Evolutionary conservation across 30 jellyfish, hydroid and myxozoan species (phyloP).

Genomic region (Turritopsis rubra): DNA sequence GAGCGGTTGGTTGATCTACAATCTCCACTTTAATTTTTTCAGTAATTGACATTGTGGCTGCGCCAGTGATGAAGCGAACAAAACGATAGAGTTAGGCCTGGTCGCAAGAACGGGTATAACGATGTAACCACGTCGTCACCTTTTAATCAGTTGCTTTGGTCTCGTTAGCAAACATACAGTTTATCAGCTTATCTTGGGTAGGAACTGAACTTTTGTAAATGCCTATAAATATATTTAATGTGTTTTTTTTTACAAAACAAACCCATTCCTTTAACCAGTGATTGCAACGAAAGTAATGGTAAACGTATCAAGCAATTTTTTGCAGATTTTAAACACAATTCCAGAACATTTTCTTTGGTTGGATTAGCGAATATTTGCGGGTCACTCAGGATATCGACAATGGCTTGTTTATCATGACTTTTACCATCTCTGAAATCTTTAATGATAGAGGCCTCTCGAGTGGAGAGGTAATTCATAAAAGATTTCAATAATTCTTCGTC

Average conservation of each 20-base stretch:
- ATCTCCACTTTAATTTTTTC: background rate
- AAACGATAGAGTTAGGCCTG: background rate
- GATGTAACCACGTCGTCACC: background rate
- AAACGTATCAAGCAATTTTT: background rate
- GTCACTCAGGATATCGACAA: slow-evolving; percentile 2
- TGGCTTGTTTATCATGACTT: background rate
- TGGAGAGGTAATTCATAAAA: background rate
- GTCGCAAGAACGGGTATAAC: too few species aligned
- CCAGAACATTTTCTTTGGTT: background rate
- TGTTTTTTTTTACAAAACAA: background rate
- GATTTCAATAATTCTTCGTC: slow-evolving; percentile 13
- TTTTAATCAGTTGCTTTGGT: background rate
- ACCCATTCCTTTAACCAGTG: background rate
- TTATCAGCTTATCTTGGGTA: background rate
- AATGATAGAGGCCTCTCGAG: slow-evolving; percentile 1
- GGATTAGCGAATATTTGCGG: background rate
- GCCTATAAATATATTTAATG: background rate
- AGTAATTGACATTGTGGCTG: background rate
- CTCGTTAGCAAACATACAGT: background rate
- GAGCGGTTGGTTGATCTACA: background rate
- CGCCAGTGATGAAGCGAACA: slow-evolving; percentile 16
- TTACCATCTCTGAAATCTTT: slow-evolving; percentile 19
- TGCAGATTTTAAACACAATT: background rate
- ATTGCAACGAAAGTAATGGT: slow-evolving; percentile 3
- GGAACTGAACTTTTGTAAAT: background rate